Conservation (phyloP, 2,888 invertebrate species). For the Shargacucullia verbasci region DNA sequence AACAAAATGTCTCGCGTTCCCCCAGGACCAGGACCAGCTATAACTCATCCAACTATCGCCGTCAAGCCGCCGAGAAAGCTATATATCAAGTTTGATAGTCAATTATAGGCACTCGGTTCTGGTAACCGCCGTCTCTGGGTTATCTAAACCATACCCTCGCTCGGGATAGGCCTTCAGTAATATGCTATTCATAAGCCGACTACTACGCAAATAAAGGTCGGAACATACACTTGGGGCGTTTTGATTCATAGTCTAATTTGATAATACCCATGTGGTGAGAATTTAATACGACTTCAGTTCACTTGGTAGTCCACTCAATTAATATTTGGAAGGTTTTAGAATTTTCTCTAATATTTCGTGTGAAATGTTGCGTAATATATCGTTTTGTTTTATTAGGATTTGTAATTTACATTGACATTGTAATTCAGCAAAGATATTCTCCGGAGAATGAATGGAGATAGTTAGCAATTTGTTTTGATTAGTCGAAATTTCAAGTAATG, state of each 20-base stretch:
- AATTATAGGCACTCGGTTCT: conserved; percentile 86
- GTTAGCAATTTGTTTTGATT: conserved; percentile 35
- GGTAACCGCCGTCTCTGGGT: conserved; percentile 78
- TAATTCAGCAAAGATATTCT: conserved; percentile 28
- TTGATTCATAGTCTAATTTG: conserved; percentile 69
- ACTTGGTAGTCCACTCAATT: conserved; percentile 47
- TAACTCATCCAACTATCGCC: conserved; percentile 84
- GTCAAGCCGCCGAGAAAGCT: conserved; percentile 80
- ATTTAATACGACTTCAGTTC: conserved; percentile 59
- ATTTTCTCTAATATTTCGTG: conserved; percentile 35
- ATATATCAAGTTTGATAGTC: conserved; percentile 88
- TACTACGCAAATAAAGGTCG: conserved; percentile 68
- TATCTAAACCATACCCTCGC: conserved; percentile 72
- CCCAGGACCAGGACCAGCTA: conserved; percentile 70
- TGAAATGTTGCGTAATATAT: conserved; percentile 24
- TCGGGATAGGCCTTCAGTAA: conserved; percentile 70
- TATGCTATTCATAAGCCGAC: conserved; percentile 76
- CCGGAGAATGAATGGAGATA: conserved; percentile 26
- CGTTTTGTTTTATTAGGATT: conserved; percentile 18
- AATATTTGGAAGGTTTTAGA: conserved; percentile 39
- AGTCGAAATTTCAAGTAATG: conserved; percentile 21
- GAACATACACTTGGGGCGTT: conserved; percentile 59
- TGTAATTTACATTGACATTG: conserved; percentile 36
- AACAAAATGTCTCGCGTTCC: conserved; percentile 75
- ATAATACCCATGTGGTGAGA: conserved; percentile 63